These are phyloP conservation scores for Rotaria macrura DNA, from an alignment of 2,888 invertebrate genomes.

Conservation along the genomic window DNA sequence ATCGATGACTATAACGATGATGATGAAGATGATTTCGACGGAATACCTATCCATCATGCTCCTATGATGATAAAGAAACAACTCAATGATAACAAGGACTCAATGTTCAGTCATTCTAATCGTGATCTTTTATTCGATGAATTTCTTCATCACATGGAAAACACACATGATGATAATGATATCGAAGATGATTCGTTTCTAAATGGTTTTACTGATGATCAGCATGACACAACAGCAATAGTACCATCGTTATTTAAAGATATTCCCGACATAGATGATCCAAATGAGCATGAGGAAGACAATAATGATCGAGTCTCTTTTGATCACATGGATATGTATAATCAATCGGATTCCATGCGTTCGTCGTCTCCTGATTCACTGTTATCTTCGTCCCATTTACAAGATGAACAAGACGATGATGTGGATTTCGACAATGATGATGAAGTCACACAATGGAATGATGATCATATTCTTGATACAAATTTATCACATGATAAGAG, in stretches of 20 bases:
- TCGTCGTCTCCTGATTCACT: not conserved
- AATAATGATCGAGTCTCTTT: not conserved
- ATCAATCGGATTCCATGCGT: not conserved
- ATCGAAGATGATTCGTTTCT: conserved; percentile 1
- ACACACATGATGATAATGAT: not conserved
- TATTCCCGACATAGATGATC: conserved; percentile 16
- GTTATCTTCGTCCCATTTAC: not conserved
- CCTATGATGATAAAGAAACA: not conserved
- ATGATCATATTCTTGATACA: not conserved
- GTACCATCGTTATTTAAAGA: not conserved
- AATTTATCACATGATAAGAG: not conserved
- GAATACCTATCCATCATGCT: not conserved
- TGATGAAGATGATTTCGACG: conserved; percentile 16
- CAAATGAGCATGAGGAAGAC: not conserved
- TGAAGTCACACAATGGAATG: conserved; percentile 5
- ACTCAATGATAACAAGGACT: not conserved
- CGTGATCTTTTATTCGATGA: not conserved
- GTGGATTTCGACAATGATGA: not conserved
- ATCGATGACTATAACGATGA: not conserved
- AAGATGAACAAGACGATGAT: not conserved
- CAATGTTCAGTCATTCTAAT: not conserved
- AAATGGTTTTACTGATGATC: conserved; percentile 14
- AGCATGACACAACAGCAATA: not conserved
- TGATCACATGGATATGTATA: not conserved
- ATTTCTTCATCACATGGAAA: not conserved